Conservation (phyloP, 2,113 vertebrate genomes). For the Patagioenas fasciata region DNA sequence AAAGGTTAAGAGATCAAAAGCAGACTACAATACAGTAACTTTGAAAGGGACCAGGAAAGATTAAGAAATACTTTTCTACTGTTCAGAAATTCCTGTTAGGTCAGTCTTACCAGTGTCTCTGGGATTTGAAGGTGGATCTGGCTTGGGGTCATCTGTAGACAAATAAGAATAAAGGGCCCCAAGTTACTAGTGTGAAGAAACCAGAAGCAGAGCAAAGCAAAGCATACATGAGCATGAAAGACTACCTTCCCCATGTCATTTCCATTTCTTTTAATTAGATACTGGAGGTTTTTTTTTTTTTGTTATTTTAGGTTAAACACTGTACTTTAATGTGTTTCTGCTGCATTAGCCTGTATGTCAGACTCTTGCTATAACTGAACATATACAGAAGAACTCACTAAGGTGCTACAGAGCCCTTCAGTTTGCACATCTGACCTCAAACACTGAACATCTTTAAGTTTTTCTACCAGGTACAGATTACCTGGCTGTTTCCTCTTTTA, state of each 20-base stretch:
- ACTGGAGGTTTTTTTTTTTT: neutral
- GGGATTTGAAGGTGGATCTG: neutral
- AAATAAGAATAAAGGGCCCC: neutral
- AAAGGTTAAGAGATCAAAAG: neutral
- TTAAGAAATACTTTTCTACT: neutral
- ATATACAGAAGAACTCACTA: neutral
- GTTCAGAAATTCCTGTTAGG: neutral
- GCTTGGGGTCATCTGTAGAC: neutral
- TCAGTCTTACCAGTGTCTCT: constrained; percentile 22
- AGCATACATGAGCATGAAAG: neutral
- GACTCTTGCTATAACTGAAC: neutral
- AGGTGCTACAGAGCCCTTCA: neutral
- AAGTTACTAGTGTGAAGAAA: neutral
- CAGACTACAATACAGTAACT: neutral
- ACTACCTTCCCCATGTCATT: neutral
- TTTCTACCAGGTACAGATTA: neutral
- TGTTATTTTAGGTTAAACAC: neutral
- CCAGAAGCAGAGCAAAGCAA: neutral
- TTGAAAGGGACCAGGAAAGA: neutral
- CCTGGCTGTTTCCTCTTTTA: neutral
- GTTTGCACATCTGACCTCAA: neutral
- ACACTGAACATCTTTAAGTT: neutral
- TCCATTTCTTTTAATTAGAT: neutral
- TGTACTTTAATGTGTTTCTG: neutral
- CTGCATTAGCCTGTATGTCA: neutral